Evolutionary conservation across 1,140 invertebrate species (phyloP), one percentile per base, ranked within the genome.

Genomic region (Hycleus phaleratus): DNA sequence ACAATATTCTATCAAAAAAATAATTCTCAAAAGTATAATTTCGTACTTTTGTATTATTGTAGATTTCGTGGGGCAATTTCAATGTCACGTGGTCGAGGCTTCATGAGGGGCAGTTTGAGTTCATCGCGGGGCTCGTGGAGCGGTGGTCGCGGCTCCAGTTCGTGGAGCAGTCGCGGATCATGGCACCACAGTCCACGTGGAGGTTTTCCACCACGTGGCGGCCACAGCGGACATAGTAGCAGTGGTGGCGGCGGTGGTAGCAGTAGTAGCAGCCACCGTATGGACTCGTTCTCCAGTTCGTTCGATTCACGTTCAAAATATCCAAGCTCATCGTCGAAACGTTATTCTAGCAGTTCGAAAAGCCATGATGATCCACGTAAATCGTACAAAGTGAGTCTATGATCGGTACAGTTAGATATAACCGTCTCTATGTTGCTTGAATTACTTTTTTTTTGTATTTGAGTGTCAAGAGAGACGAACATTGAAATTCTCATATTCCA

Each of bases 381-480:
- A 54, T 59, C 69, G 3, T 71, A 70, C 38, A 61, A 66, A 62
- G 70, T 71, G 61, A 67, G 62, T 47, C 26, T 50, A 43, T 43
- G 9, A 50, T 49, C 25, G 3, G 2, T 51, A 6, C 3, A 26
- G 11, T 44, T 45, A 42, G 47, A 26, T 11, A 51, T 9, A 3
- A 59, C 38, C 24, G 51, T 56, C 55, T 57, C 46, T 49, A 46
- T 63, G 52, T 63, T 56, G 52, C 52, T 48, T 60, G 48, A 54
- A 58, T 58, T 45, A 46, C 26, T 40, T 25, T 49, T 24, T 49
- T 32, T 56, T 45, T 44, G 51, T 54, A 46, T 50, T 52, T 49
- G 43, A 40, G 53, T 25, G 57, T 59, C 57, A 52, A 52, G 46
- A 10, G 55, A 57, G 59, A 61, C 54, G 24, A 2, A 61, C 38